Evolutionary conservation across 2,888 invertebrate species (phyloP), one percentile per base, ranked within the genome.

Genomic region (Limenitis arthemis): DNA sequence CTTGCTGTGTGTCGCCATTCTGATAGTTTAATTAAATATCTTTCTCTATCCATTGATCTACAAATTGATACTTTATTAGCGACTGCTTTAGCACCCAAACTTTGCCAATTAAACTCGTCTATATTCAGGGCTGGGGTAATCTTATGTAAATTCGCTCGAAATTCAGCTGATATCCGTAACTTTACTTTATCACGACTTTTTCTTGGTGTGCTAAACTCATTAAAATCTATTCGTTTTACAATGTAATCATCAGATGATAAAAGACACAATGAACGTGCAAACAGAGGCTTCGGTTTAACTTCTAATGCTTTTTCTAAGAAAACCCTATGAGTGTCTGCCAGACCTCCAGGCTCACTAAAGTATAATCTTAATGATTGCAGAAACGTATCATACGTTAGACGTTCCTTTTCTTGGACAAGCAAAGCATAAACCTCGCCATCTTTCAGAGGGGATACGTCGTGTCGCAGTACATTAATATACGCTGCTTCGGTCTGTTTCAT

Each of bases 381-480:
- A 55, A 77, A 82, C 5, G 52, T 48, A 31, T 77, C 66, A 44
- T 60, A 65, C 30, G 56, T 51, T 3, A 68, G 52, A 29, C 62
- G 54, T 28, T 55, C 38, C 34, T 34, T 41, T 11, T 36, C 29
- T 8, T 44, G 30, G 8, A 46, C 44, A 7, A 72, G 32, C 33
- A 59, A 39, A 5, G 67, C 52, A 6, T 71, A 61, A n/a, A 65
- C 55, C 8, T 62, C 58, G 0, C 68, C 65, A 3, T 56, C 38
- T 6, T 61, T 52, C 0, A 79, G 61, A 1, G 72, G 55, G 5
- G 52, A 46, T 3, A 62, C 53, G 12, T 78, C 69, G 41, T 81
- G 79, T 28, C 70, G 72, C 8, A 82, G 55, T 0, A 67, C 76
- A 53, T 82, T 82, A 1, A 75, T 2, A 38, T 73, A 75, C 0